Evolutionary conservation across 2,113 vertebrate species (phyloP), one percentile per base, ranked within the genome.

Genomic region (Zosterops borbonicus): DNA sequence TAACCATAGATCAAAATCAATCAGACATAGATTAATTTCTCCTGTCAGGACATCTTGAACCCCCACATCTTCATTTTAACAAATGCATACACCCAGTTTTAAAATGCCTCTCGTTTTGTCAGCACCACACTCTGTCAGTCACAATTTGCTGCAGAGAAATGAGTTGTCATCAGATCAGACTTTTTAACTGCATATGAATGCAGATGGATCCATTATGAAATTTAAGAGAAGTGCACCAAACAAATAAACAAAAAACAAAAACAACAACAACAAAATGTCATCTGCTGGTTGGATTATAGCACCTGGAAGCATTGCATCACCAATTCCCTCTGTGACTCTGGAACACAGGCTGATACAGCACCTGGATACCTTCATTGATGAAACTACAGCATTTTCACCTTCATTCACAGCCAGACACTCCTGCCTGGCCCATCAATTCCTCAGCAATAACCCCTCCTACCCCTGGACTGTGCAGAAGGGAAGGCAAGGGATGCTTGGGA

Each of bases 1-100:
- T 90, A 90, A 46, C 62, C 41, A 53, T 47, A 95, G 83, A 95
- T 90, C 68, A 89, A 91, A 92, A 91, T 70, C 74, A 91, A 93
- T 60, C 82, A 93, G 83, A 77, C 28, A 37, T 3, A 76, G 35
- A 89, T 88, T 78, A 83, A 58, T 87, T 68, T 86, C 75, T 77
- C 13, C 67, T 89, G 79, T 46, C 55, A 47, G 50, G 12, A 24
- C 67, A 85, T 83, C 75, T 62, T 60, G 47, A 78, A 86, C 52
- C 83, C 63, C 60, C 47, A 73, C 15, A 4, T 73, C 59, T 83
- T 78, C 44, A 50, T 74, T 81, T 81, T 60, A 37, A 39, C 60
- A 82, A 90, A 69, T 23, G 46, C 68, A n/a, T 8, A 67, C 39
- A 50, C 7, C 21, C 56, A 56, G 60, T 46, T 83, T 90, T n/a